phyloP scores from a whole-genome alignment of 2,113 vertebrate species.

The Odontesthes bonariensis region DNA sequence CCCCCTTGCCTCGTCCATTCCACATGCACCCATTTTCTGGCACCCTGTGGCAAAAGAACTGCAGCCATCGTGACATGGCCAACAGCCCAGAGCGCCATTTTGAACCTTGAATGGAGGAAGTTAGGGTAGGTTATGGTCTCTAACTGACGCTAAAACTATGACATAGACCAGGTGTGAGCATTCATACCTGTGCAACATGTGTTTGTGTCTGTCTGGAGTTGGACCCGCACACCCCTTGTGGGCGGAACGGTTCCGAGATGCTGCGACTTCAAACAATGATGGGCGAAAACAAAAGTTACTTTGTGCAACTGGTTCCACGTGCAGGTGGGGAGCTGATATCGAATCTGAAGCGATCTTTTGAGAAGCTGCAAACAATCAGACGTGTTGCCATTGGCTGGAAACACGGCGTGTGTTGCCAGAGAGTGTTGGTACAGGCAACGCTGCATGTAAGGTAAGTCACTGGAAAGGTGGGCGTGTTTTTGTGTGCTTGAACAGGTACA shows the following conservation, averaged over 20 bases:
- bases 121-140: constrained; percentile 66
- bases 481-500: constrained; percentile 31
- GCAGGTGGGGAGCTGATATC: no score
- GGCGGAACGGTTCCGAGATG: no score
- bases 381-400: no score
- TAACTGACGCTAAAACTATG: constrained; percentile 65
- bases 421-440: no score
- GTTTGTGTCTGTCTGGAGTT: not conserved
- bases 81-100: constrained; percentile 61
- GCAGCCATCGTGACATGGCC: constrained; percentile 63
- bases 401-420: no score
- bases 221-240: no score
- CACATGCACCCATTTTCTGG: constrained; percentile 63
- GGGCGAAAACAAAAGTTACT: no score
- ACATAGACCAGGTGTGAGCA: constrained; percentile 18
- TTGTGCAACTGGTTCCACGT: no score
- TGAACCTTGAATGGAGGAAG: constrained; percentile 62
- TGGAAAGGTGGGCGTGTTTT: not conserved
- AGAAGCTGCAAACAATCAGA: no score
- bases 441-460: no score
- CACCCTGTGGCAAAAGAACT: constrained; percentile 60
- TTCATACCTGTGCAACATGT: not conserved
- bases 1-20: constrained; percentile 70
- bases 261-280: no score
- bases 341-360: no score